Conservation (phyloP, 2,888 invertebrate species). For the Shargacucullia verbasci region DNA sequence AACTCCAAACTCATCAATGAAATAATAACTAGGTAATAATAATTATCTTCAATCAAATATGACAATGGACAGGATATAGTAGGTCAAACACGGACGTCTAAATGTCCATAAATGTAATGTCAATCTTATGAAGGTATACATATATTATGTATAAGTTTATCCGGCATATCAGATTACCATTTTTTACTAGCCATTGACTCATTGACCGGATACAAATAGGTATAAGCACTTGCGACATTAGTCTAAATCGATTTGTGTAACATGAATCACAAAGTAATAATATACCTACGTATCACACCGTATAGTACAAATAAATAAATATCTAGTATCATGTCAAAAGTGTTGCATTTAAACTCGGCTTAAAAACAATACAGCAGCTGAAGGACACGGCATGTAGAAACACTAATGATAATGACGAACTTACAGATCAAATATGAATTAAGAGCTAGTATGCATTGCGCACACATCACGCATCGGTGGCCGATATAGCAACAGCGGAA, state of each 20-base stretch:
- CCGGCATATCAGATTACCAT: slow-evolving; percentile 14
- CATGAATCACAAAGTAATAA: slow-evolving; percentile 34
- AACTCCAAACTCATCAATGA: slow-evolving; percentile 24
- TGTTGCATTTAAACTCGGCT: too few relatives aligned
- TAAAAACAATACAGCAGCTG: slow-evolving; percentile 42
- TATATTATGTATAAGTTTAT: slow-evolving; percentile 6
- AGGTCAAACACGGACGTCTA: slow-evolving; percentile 13
- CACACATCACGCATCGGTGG: slow-evolving; percentile 60
- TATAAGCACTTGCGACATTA: slow-evolving; percentile 25
- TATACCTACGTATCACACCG: neutral
- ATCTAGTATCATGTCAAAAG: too few relatives aligned
- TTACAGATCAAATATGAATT: slow-evolving; percentile 57
- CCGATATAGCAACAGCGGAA: slow-evolving; percentile 67
- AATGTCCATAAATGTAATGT: slow-evolving; percentile 9
- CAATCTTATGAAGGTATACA: neutral
- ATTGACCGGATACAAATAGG: slow-evolving; percentile 28
- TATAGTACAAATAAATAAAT: slow-evolving; percentile 14
- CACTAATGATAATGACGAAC: slow-evolving; percentile 51
- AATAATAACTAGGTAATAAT: slow-evolving; percentile 39
- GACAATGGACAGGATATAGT: slow-evolving; percentile 10
- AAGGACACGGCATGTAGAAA: slow-evolving; percentile 40
- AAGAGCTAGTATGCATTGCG: slow-evolving; percentile 54
- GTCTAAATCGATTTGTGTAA: slow-evolving; percentile 14
- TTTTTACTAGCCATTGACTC: slow-evolving; percentile 28
- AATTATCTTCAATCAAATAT: slow-evolving; percentile 14